These are phyloP conservation scores for Synergus japonicus DNA, from an alignment of 2,888 invertebrate genomes.

Conservation along the genomic window DNA sequence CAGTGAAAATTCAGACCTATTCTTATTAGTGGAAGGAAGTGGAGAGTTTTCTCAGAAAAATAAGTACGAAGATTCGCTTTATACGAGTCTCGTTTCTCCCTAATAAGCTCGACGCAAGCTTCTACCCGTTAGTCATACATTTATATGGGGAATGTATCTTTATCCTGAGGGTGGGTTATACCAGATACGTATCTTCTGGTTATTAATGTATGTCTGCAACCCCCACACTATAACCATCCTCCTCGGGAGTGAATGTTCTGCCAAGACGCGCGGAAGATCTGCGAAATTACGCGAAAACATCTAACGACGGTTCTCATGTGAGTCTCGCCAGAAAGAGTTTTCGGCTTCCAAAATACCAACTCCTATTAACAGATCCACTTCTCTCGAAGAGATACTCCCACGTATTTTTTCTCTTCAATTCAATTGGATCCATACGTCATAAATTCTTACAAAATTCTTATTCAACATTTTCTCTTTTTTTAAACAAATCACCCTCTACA, in stretches of 20 bases:
- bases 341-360: constrained; percentile 9
- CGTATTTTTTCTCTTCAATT: neutral
- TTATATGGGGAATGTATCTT: constrained; percentile 70
- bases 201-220: constrained; percentile 75
- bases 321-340: constrained; percentile 31
- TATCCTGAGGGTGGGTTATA: constrained; percentile 62
- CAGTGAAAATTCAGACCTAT: constrained; percentile 34
- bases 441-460: neutral
- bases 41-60: constrained; percentile 43
- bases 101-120: constrained; percentile 65
- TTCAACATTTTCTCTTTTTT: neutral
- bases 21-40: constrained; percentile 37
- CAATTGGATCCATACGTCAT: neutral
- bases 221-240: constrained; percentile 55
- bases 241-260: constrained; percentile 61
- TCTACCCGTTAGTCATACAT: constrained; percentile 72
- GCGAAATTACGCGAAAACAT: constrained; percentile 67
- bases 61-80: constrained; percentile 55
- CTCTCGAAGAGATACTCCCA: neutral
- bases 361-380: neutral
- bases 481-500: neutral
- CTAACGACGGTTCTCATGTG: constrained; percentile 66
- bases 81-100: constrained; percentile 61
- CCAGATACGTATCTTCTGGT: constrained; percentile 73
- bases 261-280: constrained; percentile 60